phyloP scores from a whole-genome alignment of 2,113 vertebrate species.

The Sciurus niger region DNA sequence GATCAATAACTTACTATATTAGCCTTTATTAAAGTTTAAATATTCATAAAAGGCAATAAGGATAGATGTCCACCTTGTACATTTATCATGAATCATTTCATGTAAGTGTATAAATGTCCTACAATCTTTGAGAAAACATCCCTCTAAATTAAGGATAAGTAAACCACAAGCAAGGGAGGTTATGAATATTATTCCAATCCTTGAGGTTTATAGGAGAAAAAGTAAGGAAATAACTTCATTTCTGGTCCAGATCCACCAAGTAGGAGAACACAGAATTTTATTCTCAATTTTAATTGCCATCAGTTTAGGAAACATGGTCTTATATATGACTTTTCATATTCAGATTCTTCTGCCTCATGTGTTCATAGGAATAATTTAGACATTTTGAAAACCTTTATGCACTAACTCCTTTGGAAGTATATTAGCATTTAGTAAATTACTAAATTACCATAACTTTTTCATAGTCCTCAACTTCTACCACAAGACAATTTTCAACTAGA shows the following conservation, averaged over 20 bases:
- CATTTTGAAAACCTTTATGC: neutral
- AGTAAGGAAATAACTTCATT: neutral
- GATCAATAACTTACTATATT: neutral
- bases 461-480: neutral
- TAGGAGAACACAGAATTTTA: neutral
- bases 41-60: neutral
- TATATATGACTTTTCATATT: neutral
- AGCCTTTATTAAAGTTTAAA: neutral
- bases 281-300: neutral
- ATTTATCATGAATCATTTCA: neutral
- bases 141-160: slow-evolving; percentile 12
- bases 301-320: neutral
- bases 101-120: neutral
- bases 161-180: neutral
- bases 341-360: neutral
- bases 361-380: neutral
- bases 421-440: neutral
- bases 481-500: neutral
- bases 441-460: neutral
- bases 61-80: neutral
- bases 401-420: neutral
- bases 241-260: neutral
- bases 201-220: neutral
- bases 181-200: neutral
- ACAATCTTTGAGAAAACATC: neutral